Percentiles rank a stretch among this genome's conserved stretches.
Evolutionary conservation across 2,797 vertebrate species (phyloP).

Genomic region (Acrossocheilus fasciatus): DNA sequence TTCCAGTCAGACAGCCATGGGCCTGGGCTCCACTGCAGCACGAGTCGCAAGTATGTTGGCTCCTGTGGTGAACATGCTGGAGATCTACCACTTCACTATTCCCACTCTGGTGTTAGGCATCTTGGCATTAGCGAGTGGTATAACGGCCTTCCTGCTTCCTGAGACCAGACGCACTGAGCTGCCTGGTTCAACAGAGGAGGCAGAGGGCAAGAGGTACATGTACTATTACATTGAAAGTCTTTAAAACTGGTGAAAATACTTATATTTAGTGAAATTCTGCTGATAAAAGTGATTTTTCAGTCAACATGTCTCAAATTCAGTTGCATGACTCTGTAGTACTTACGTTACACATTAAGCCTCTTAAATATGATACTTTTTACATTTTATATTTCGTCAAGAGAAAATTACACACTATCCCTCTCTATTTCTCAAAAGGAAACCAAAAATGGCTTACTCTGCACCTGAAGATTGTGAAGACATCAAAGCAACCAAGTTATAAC

Average conservation of each 20-base stretch:
- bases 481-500: constrained; percentile 64
- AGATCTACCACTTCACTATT: constrained; percentile 66
- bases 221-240: background rate
- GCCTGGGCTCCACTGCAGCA: constrained; percentile 73
- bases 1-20: constrained; percentile 80
- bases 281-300: background rate
- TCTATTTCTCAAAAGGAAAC: constrained; percentile 13
- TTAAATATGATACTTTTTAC: background rate
- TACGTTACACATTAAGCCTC: background rate
- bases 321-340: background rate
- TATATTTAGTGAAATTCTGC: background rate
- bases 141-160: constrained; percentile 78
- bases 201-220: constrained; percentile 50
- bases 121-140: constrained; percentile 64
- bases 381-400: background rate
- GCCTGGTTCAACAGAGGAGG: constrained; percentile 67
- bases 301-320: background rate
- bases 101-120: constrained; percentile 79
- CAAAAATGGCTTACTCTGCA: constrained; percentile 1
- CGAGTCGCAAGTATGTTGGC: constrained; percentile 74
- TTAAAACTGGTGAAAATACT: background rate
- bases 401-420: background rate
- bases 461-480: constrained; percentile 10
- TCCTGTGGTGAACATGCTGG: constrained; percentile 78
- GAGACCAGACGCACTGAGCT: constrained; percentile 78